These are phyloP conservation scores for Caenorhabditis wallacei DNA, from an alignment of 2,888 invertebrate species.

Conservation along the genomic window DNA sequence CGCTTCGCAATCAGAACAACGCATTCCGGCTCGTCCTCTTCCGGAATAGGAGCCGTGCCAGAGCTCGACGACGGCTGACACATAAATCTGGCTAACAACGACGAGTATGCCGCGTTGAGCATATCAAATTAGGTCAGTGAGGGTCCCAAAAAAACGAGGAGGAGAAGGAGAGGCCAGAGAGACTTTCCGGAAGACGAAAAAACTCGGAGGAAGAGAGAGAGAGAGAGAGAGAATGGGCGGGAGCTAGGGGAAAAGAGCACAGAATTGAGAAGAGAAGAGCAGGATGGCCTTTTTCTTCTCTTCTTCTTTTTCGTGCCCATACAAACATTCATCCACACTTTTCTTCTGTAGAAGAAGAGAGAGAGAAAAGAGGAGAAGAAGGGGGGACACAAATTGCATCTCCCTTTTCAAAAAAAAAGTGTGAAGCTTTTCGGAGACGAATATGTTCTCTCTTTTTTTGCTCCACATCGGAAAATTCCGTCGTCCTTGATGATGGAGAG, in stretches of 20 bases:
- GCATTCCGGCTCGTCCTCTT: constrained; percentile 25
- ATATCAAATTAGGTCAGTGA: constrained; percentile 57
- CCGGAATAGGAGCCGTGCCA: too few relatives aligned
- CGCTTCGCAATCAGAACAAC: constrained; percentile 19
- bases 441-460: constrained; percentile 18
- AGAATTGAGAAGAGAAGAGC: constrained; percentile 8
- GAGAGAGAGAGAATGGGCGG: not conserved
- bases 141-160: constrained; percentile 8
- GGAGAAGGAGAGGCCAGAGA: not conserved
- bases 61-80: constrained; percentile 48
- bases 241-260: not conserved
- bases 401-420: constrained; percentile 33
- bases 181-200: constrained; percentile 7
- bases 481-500: constrained; percentile 5
- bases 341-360: not conserved
- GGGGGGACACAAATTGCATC: constrained; percentile 54
- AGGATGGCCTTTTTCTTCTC: constrained; percentile 23
- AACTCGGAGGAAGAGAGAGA: not conserved
- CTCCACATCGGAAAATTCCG: constrained; percentile 27
- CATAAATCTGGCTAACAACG: constrained; percentile 57
- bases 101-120: constrained; percentile 62
- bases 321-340: constrained; percentile 38
- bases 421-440: constrained; percentile 36
- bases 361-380: not conserved
- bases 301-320: constrained; percentile 16